Evolutionary conservation across 2,113 vertebrate genomes (phyloP).

Genomic region (Mastomys coucha): DNA sequence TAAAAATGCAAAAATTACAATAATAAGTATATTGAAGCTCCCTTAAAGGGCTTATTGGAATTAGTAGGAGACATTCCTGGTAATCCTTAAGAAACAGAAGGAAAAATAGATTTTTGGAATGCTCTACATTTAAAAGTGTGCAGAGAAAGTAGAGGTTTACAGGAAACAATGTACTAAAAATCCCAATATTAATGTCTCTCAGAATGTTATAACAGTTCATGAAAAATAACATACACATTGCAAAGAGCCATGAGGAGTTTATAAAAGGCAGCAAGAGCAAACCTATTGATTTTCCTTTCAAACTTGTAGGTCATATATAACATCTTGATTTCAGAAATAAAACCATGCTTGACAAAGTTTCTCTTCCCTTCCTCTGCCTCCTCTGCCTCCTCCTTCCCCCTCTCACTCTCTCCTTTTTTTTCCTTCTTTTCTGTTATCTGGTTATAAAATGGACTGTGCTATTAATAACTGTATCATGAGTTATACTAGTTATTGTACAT

Average conservation of each 20-base stretch:
- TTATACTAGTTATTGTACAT: background rate
- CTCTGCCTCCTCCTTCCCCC: no score
- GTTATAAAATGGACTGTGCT: background rate
- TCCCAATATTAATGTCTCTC: background rate
- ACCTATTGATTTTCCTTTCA: background rate
- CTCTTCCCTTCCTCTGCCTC: no score
- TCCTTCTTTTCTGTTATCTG: background rate
- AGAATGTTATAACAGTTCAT: background rate
- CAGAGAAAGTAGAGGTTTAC: background rate
- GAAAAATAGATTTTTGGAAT: background rate
- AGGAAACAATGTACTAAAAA: background rate
- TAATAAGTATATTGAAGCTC: background rate
- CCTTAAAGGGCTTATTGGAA: background rate
- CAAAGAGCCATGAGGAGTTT: background rate
- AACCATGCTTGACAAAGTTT: background rate
- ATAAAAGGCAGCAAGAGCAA: background rate
- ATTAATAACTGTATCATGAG: background rate
- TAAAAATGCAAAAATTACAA: background rate
- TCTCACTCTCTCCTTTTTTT: fast-evolving
- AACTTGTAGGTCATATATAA: background rate
- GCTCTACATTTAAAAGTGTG: background rate
- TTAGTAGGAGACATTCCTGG: background rate
- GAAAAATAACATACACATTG: background rate
- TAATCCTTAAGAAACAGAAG: background rate
- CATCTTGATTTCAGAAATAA: background rate